Evolutionary conservation across 1,140 invertebrate genomes (phyloP).

Genomic region (Cardiocondyla obscurior): DNA sequence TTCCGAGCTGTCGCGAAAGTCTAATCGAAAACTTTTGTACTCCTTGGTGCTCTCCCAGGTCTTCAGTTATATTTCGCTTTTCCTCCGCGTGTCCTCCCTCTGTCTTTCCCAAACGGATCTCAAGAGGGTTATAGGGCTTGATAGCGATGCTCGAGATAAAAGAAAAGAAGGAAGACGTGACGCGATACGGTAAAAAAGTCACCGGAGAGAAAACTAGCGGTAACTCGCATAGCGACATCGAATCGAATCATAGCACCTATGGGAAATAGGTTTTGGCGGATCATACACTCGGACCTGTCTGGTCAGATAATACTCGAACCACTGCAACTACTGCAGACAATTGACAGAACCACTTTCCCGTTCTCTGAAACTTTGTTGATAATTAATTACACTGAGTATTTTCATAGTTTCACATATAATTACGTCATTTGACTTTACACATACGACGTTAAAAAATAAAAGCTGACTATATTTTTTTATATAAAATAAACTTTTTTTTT

Average conservation of each 20-base stretch:
- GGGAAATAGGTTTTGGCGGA: slow-evolving; percentile 82
- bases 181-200: slow-evolving; percentile 27
- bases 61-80: slow-evolving; percentile 6
- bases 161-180: slow-evolving; percentile 33
- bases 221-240: slow-evolving; percentile 58
- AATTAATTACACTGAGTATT: background rate
- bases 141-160: slow-evolving; percentile 38
- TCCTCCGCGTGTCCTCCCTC: slow-evolving; percentile 41
- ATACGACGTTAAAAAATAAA: background rate
- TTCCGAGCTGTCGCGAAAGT: background rate
- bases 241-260: slow-evolving; percentile 81
- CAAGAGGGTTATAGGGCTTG: slow-evolving; percentile 73
- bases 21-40: slow-evolving; percentile 28
- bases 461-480: too few species aligned
- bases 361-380: background rate
- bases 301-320: slow-evolving; percentile 63
- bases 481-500: too few species aligned
- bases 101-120: slow-evolving; percentile 63
- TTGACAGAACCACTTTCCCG: background rate
- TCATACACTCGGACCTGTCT: slow-evolving; percentile 71
- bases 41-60: background rate
- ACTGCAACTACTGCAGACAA: slow-evolving; percentile 31
- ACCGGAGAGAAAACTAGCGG: slow-evolving; percentile 42
- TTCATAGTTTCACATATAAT: too few species aligned
- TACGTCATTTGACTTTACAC: background rate